Percentiles rank a stretch among this genome's conserved stretches.
Evolutionary conservation across 2,888 invertebrate genomes (phyloP).

Genomic region (Nyleta sp.): DNA sequence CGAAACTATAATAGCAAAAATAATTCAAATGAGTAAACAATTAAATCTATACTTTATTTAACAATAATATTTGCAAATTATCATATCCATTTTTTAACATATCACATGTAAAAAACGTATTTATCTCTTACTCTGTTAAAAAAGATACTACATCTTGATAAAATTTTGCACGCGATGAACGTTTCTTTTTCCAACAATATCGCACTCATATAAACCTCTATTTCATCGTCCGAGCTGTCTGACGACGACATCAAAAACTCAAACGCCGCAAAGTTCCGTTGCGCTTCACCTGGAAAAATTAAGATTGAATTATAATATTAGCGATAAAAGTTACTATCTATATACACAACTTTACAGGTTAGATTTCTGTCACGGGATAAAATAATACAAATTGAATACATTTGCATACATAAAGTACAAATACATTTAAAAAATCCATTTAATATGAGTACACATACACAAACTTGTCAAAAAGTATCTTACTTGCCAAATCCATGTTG

Average conservation of each 20-base stretch:
- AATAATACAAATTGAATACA: too few relatives aligned
- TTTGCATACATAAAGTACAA: too few relatives aligned
- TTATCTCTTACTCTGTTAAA: background rate
- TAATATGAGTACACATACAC: too few relatives aligned
- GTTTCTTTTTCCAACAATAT: background rate
- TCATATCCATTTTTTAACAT: background rate
- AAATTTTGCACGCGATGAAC: background rate
- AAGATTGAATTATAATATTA: too few relatives aligned
- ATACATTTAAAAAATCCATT: too few relatives aligned
- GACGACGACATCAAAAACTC: background rate
- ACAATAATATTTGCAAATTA: background rate
- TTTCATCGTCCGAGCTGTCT: background rate
- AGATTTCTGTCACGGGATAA: too few relatives aligned
- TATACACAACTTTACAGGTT: too few relatives aligned
- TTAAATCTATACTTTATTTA: background rate
- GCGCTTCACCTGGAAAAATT: too few relatives aligned
- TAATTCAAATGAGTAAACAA: background rate
- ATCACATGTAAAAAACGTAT: too few relatives aligned
- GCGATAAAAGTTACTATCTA: too few relatives aligned
- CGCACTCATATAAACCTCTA: background rate
- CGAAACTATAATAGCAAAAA: background rate
- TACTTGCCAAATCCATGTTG: too few relatives aligned
- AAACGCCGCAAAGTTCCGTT: background rate
- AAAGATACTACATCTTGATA: background rate
- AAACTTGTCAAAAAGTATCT: too few relatives aligned